Base-by-base conservation (phyloP, 2,797 vertebrate species). In the Amblyopsis hoosieri region DNA sequence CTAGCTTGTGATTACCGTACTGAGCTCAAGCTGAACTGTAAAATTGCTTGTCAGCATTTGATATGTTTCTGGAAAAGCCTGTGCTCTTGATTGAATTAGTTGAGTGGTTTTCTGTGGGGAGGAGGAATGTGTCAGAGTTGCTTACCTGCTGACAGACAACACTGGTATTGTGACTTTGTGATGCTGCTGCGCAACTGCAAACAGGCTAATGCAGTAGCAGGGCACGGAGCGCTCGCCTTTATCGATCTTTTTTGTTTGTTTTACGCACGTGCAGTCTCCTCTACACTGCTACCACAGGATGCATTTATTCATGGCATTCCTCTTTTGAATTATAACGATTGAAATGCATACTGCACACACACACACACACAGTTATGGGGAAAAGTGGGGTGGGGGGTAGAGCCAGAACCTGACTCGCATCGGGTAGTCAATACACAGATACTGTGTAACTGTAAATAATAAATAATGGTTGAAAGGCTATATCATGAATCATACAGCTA, bases 41-140 rank as follows among this genome's bases (percentile, higher is more conserved):
- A 87, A 91, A 89, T 89, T 59, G 63, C 87, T 88, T 89, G 89
- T 91, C 89, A 91, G 89, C 87, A 90, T 79, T 89, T 85, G 85
- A 89, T 87, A 72, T 81, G 85, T 89, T 89, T 91, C 79, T 89
- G 89, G 80, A 83, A 88, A 86, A 82, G 78, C 75, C 68, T 19
- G 60, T 64, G 66, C 66, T 72, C 76, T 65, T 89, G 87, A 91
- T 91, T 92, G 82, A 91, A 91, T 90, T 90, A 89, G 85, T 85
- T 85, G 76, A 67, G 80, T 69, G 84, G 80, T 79, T 88, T 85
- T 82, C 59, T 67, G 80, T 70, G 42, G 66, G 74, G 79, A 78
- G 67, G 62, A 79, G 78, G 75, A 87, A 84, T 81, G 83, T 80
- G 79, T 80, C 80, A 81, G 81, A 73, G 83, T 75, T 75, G 60